phyloP scores from a whole-genome alignment of 2,797 vertebrate species.

The Enteromius radiatus region DNA sequence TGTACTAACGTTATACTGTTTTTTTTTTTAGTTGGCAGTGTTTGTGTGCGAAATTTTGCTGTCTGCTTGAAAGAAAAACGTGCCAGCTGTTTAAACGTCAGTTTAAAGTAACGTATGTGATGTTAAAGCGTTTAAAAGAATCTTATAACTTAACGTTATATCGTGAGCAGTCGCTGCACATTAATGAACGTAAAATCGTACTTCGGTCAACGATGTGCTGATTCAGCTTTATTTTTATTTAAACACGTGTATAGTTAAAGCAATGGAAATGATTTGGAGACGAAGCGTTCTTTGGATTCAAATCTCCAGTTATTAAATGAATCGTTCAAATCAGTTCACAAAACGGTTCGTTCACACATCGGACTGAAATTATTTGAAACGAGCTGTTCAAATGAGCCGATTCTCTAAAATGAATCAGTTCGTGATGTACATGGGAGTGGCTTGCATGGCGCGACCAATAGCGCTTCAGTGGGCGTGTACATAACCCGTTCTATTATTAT shows the following conservation, averaged over 20 bases:
- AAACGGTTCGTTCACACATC: not conserved
- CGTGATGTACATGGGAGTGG: not conserved
- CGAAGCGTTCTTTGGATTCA: not conserved
- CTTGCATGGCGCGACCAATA: constrained; percentile 1
- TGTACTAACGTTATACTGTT: too few relatives aligned
- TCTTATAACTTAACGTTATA: too few relatives aligned
- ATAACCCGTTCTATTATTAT: constrained; percentile 8
- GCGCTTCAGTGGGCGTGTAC: constrained; percentile 18
- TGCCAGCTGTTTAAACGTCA: not conserved
- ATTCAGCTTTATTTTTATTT: not conserved
- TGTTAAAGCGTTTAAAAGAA: not conserved
- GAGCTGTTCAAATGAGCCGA: constrained; percentile 20
- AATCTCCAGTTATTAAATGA: not conserved
- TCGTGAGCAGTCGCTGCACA: not conserved
- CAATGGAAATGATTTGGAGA: not conserved
- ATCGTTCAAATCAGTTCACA: not conserved
- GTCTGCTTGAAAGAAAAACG: not conserved
- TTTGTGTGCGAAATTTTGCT: too few relatives aligned
- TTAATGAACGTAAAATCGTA: not conserved
- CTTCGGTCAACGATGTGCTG: not conserved
- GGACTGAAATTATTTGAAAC: not conserved
- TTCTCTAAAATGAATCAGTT: not conserved
- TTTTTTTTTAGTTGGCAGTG: too few relatives aligned
- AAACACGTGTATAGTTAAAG: not conserved
- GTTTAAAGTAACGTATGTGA: not conserved